phyloP scores from a whole-genome alignment of 2,797 vertebrate species.

The Staurois parvus region DNA sequence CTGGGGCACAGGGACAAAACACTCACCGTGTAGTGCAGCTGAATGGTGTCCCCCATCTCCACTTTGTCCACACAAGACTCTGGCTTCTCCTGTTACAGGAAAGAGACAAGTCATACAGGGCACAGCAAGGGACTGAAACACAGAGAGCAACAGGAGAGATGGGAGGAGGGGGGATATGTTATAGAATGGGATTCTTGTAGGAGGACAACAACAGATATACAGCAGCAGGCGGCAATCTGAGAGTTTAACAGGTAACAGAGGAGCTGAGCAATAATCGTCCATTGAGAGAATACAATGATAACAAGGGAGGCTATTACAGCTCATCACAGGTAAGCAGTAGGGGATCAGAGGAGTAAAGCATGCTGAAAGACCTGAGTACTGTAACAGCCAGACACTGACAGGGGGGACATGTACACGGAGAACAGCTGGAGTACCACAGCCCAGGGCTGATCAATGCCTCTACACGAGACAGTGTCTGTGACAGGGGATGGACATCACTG shows the following conservation, averaged over 20 bases:
- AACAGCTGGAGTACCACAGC: no score
- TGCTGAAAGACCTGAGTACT: neutral
- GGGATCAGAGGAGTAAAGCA: no score
- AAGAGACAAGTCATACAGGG: constrained; percentile 6
- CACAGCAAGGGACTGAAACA: neutral
- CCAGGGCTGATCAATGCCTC: no score
- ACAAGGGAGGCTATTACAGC: no score
- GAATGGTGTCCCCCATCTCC: constrained; percentile 87
- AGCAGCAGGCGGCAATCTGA: neutral
- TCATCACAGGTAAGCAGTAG: neutral
- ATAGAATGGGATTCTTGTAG: neutral
- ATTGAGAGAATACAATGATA: no score
- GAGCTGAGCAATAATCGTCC: no score
- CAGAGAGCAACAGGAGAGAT: neutral
- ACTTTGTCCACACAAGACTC: constrained; percentile 85
- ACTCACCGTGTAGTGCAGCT: constrained; percentile 94
- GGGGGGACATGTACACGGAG: no score
- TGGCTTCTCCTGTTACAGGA: constrained; percentile 79
- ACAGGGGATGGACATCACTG: no score
- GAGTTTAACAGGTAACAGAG: neutral
- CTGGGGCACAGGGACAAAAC: neutral
- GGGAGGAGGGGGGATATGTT: neutral
- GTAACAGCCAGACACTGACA: neutral
- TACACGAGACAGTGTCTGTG: no score
- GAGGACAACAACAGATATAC: neutral